These are phyloP conservation scores for Phalera bucephala DNA, from an alignment of 2,888 invertebrate genomes.

Conservation along the genomic window DNA sequence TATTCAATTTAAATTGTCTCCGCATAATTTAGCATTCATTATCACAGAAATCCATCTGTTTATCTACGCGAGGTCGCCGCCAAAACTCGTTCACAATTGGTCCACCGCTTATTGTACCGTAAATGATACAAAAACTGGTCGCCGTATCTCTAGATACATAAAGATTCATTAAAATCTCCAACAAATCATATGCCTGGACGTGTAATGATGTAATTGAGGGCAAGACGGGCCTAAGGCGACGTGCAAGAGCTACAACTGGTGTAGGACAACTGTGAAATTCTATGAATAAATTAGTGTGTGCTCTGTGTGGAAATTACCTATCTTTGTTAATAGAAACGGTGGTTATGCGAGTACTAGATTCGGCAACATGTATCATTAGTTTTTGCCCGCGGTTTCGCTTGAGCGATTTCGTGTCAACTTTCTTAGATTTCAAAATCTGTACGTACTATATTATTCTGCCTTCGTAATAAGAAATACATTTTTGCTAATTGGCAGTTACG, in stretches of 20 bases:
- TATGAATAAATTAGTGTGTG: slow-evolving; percentile 55
- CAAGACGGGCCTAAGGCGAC: slow-evolving; percentile 32
- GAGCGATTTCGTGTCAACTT: too few relatives aligned
- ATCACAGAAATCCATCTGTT: neutral
- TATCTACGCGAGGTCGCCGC: slow-evolving; percentile 1
- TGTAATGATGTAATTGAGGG: slow-evolving; percentile 50
- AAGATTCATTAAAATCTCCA: slow-evolving; percentile 50
- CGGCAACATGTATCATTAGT: too few relatives aligned
- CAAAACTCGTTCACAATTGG: slow-evolving; percentile 20
- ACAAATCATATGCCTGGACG: slow-evolving; percentile 53
- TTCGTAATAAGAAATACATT: too few relatives aligned
- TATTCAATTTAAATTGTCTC: neutral
- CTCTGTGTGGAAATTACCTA: slow-evolving; percentile 43
- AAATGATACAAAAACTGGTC: slow-evolving; percentile 19
- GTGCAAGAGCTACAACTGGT: slow-evolving; percentile 24
- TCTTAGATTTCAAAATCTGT: too few relatives aligned
- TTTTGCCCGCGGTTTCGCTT: too few relatives aligned
- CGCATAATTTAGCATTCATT: neutral
- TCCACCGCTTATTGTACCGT: slow-evolving; percentile 8
- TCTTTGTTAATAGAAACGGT: slow-evolving; percentile 38
- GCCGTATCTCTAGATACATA: slow-evolving; percentile 23
- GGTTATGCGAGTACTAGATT: too few relatives aligned
- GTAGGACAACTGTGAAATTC: slow-evolving; percentile 42
- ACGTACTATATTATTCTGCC: too few relatives aligned
- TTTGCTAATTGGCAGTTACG: too few relatives aligned